phyloP scores from a whole-genome alignment of 2,113 vertebrate genomes.

The Brachypodius melanocephalos region DNA sequence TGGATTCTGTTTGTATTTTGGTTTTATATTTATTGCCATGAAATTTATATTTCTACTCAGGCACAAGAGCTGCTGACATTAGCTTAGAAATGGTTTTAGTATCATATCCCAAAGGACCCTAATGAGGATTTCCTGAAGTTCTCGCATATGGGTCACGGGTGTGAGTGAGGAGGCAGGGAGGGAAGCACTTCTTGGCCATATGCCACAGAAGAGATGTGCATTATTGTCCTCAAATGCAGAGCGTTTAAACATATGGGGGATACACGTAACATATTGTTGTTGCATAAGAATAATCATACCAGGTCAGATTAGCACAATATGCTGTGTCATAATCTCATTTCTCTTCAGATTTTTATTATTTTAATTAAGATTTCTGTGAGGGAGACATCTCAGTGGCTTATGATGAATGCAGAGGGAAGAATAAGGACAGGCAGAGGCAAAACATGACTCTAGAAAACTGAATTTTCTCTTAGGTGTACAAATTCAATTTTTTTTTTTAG shows the following conservation, averaged over 20 bases:
- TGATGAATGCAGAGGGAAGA: neutral
- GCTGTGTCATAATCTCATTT: neutral
- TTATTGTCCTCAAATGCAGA: conserved; percentile 29
- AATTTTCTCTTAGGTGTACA: neutral
- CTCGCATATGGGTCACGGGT: conserved; percentile 1
- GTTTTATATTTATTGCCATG: neutral
- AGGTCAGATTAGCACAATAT: neutral
- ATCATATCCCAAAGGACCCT: neutral
- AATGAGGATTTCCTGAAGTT: conserved; percentile 63
- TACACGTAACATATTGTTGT: neutral
- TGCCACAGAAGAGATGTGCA: neutral
- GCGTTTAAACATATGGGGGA: neutral
- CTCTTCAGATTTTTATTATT: neutral
- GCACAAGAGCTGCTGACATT: neutral
- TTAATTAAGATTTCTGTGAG: neutral
- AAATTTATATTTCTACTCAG: neutral
- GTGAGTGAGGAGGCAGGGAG: neutral
- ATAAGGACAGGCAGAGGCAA: neutral
- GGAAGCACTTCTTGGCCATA: neutral
- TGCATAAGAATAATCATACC: neutral
- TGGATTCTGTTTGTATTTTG: neutral
- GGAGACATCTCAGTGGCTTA: neutral
- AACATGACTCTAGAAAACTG: neutral
- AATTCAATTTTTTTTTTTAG: neutral
- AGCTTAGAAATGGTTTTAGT: neutral